Conservation (phyloP, 2,888 invertebrate species). For the Pristionchus arcanus region DNA sequence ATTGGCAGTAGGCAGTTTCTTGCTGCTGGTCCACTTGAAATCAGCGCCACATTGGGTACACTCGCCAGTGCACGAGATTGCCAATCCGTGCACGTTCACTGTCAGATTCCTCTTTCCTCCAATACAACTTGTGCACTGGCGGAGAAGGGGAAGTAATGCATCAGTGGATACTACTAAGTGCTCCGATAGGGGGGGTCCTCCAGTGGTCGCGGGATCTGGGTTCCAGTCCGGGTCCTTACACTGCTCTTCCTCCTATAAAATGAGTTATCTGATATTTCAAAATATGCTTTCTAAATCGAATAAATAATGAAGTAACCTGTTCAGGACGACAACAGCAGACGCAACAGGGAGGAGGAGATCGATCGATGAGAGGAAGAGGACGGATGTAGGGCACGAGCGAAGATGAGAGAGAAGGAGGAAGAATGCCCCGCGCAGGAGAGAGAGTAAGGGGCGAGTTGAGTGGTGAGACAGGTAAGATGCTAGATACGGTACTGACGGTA, state of each 20-base stretch:
- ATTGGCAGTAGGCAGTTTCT: neutral
- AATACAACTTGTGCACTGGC: neutral
- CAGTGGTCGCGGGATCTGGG: neutral
- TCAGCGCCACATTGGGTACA: neutral
- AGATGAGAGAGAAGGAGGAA: neutral
- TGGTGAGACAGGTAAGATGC: neutral
- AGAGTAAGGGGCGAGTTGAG: neutral
- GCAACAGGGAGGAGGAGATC: neutral
- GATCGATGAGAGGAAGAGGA: slow-evolving; percentile 17
- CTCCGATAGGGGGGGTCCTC: neutral
- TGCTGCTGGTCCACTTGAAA: neutral
- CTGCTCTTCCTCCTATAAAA: neutral
- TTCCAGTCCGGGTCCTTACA: neutral
- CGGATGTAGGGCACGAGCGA: neutral
- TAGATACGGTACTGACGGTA: too few species aligned
- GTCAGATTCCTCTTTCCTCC: neutral
- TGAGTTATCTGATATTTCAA: neutral
- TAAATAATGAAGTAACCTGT: neutral
- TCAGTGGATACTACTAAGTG: neutral
- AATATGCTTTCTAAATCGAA: neutral
- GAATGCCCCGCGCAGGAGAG: neutral
- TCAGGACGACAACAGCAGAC: neutral
- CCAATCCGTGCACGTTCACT: neutral
- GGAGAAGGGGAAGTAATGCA: neutral
- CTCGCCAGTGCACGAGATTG: neutral